Conservation (phyloP, 2,797 vertebrate species). For the Galaxias olidus region DNA sequence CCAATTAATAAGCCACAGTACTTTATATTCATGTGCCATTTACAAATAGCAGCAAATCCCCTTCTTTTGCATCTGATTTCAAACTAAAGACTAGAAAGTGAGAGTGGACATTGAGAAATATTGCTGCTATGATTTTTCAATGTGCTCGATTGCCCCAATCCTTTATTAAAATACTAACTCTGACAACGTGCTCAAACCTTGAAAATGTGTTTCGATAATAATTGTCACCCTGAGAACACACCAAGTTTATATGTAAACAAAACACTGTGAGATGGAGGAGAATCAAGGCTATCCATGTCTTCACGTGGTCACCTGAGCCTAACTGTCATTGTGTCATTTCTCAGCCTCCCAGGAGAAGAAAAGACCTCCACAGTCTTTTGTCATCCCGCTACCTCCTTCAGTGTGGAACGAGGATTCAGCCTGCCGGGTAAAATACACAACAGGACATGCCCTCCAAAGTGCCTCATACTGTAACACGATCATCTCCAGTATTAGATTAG, state of each 20-base stretch:
- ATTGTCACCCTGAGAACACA: too few relatives aligned
- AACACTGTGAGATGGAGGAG: slow-evolving; percentile 34
- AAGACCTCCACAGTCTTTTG: slow-evolving; percentile 68
- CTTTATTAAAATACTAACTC: slow-evolving; percentile 23
- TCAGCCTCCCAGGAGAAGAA: slow-evolving; percentile 59
- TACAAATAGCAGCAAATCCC: not conserved
- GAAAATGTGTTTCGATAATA: slow-evolving; percentile 42
- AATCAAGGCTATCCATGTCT: slow-evolving; percentile 69
- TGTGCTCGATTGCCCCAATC: not conserved
- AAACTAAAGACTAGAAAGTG: too few relatives aligned
- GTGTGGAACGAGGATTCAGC: slow-evolving; percentile 41
- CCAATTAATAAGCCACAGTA: not conserved
- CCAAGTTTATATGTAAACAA: too few relatives aligned
- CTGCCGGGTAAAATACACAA: slow-evolving; percentile 35
- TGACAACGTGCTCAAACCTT: slow-evolving; percentile 24
- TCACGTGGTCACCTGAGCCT: slow-evolving; percentile 67
- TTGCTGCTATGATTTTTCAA: not conserved
- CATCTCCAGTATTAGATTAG: not conserved
- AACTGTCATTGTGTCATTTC: slow-evolving; percentile 66
- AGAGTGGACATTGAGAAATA: not conserved
- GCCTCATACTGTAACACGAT: not conserved
- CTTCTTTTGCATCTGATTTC: too few relatives aligned
- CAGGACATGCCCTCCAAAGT: slow-evolving; percentile 28
- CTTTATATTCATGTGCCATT: not conserved
- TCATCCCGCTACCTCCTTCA: slow-evolving; percentile 44